A percentile compares a stretch with the other conserved stretches of the same genome.
Conservation (phyloP, 2,888 invertebrate species). For the Drosophila histrio region DNA sequence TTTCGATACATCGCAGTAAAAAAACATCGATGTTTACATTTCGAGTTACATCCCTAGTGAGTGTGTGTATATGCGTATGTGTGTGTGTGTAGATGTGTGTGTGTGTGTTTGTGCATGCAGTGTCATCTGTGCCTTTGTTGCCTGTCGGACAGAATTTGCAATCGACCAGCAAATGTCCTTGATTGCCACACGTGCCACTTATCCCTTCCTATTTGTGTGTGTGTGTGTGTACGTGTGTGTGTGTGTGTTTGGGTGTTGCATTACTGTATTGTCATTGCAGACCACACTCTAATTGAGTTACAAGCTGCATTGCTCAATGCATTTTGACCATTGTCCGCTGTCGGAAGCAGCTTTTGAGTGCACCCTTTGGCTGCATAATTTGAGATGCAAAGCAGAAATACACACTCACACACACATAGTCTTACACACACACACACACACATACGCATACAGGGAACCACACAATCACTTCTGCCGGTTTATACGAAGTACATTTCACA, state of each 20-base stretch:
- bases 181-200: conserved; percentile 45
- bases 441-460: not conserved
- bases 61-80: not conserved
- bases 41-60: no score
- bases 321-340: conserved; percentile 27
- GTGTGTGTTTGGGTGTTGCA: conserved; percentile 16
- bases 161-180: conserved; percentile 54
- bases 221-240: not conserved
- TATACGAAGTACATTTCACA: not conserved
- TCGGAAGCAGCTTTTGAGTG: conserved; percentile 16
- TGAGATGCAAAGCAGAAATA: conserved; percentile 43
- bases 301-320: conserved; percentile 50
- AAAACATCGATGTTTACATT: no score
- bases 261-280: conserved; percentile 19
- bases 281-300: conserved; percentile 69
- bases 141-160: conserved; percentile 53
- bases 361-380: conserved; percentile 47
- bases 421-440: not conserved
- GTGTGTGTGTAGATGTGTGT: not conserved
- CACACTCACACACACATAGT: not conserved
- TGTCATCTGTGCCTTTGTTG: conserved; percentile 18
- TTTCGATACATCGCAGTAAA: no score
- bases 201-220: conserved; percentile 12
- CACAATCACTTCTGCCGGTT: not conserved
- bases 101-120: conserved; percentile 9